Evolutionary conservation across 2,113 vertebrate species (phyloP).

Genomic region (Marmota flaviventris): DNA sequence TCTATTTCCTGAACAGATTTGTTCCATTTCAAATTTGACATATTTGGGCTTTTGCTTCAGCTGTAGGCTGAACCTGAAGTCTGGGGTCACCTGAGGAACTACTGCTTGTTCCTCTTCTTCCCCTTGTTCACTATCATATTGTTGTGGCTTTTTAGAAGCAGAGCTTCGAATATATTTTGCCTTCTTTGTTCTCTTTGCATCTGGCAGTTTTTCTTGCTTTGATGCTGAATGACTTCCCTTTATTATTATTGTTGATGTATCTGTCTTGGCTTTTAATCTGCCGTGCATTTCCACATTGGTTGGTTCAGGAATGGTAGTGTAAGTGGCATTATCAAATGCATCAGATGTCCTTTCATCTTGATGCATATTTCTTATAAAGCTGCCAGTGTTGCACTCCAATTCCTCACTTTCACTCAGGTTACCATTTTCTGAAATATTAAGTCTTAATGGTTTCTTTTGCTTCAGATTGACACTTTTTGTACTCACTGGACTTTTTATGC

Average conservation of each 20-base stretch:
- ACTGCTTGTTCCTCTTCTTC: background rate
- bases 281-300: background rate
- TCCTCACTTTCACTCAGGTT: background rate
- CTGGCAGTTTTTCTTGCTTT: constrained; percentile 16
- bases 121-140: background rate
- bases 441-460: background rate
- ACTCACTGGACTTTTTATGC: background rate
- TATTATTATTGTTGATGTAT: background rate
- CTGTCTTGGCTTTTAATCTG: background rate
- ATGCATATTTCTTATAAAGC: background rate
- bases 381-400: background rate
- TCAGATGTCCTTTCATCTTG: background rate
- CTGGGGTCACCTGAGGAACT: background rate
- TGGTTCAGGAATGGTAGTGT: background rate
- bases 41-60: background rate
- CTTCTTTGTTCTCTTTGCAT: background rate
- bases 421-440: background rate
- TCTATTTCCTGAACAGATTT: background rate
- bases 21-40: background rate
- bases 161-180: background rate
- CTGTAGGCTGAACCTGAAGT: background rate
- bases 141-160: background rate
- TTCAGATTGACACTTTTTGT: background rate
- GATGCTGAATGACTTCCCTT: background rate
- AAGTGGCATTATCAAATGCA: background rate